Evolutionary conservation across 2,113 vertebrate species (phyloP).

Genomic region (Petrocephalus microphthalmus): DNA sequence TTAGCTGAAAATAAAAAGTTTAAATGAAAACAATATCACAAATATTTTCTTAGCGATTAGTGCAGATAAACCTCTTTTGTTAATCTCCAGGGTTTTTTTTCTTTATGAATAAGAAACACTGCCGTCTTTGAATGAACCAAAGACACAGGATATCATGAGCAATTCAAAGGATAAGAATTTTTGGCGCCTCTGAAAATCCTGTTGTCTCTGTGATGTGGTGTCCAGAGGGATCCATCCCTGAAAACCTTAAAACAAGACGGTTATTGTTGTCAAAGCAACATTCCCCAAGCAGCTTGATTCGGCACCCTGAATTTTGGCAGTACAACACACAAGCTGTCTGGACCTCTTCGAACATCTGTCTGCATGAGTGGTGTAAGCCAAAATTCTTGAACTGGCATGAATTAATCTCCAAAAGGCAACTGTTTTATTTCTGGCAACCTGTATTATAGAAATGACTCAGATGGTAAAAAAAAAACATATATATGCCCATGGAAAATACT

Average conservation of each 20-base stretch:
- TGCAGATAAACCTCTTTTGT: not conserved
- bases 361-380: conserved; percentile 4
- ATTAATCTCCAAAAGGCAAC: conserved; percentile 14
- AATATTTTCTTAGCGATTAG: not conserved
- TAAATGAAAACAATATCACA: conserved; percentile 2
- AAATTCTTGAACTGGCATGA: conserved; percentile 21
- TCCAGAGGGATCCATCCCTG: not conserved
- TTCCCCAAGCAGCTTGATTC: conserved; percentile 26
- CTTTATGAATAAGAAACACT: not conserved
- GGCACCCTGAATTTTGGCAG: conserved; percentile 19
- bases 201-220: conserved; percentile 11
- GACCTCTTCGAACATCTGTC: conserved; percentile 24
- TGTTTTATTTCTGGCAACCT: not conserved
- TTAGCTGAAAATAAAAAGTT: not conserved
- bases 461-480: not conserved
- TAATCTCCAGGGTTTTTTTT: not conserved
- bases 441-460: not conserved
- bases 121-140: not conserved
- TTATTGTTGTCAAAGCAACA: conserved; percentile 24
- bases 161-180: conserved; percentile 21
- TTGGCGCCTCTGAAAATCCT: conserved; percentile 13
- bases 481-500: not conserved
- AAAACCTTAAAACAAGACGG: conserved; percentile 18
- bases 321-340: conserved; percentile 14
- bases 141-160: not conserved